Evolutionary conservation across 2,797 vertebrate species (phyloP).

Genomic region (Etheostoma nigrum): DNA sequence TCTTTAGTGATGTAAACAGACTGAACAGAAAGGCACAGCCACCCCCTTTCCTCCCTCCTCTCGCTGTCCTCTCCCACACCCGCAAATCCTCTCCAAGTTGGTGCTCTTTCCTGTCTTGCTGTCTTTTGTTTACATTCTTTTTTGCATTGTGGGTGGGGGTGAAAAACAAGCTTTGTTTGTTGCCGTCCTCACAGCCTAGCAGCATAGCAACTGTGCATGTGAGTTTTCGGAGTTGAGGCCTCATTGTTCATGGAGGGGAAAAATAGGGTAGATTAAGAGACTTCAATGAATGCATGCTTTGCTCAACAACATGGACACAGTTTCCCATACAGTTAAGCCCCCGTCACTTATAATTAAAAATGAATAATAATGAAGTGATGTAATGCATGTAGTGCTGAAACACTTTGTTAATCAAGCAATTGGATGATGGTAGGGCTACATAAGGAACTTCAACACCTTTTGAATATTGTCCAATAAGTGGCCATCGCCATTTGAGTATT

Average conservation of each 20-base stretch:
- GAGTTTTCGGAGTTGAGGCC: conserved; percentile 35
- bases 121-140: conserved; percentile 72
- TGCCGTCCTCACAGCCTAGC: conserved; percentile 35
- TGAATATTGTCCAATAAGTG: no score
- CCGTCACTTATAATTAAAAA: neutral
- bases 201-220: conserved; percentile 61
- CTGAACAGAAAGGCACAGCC: conserved; percentile 33
- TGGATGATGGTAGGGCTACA: no score
- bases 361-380: neutral
- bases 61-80: conserved; percentile 50
- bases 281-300: conserved; percentile 23
- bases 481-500: no score
- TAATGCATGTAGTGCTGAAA: no score
- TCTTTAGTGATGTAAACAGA: conserved; percentile 71
- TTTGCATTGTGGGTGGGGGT: conserved; percentile 27
- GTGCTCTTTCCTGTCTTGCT: conserved; percentile 42
- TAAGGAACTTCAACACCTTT: no score
- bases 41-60: conserved; percentile 17
- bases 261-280: conserved; percentile 39
- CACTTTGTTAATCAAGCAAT: fast-evolving
- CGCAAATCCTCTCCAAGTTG: conserved; percentile 40
- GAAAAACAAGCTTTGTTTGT: conserved; percentile 61
- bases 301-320: neutral
- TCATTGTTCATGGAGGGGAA: conserved; percentile 41
- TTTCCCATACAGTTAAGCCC: neutral